A percentile compares a stretch with the other conserved stretches of the same genome.
These are phyloP conservation scores for Rafetus swinhoei DNA, from an alignment of 2,113 vertebrate species.

Conservation along the genomic window DNA sequence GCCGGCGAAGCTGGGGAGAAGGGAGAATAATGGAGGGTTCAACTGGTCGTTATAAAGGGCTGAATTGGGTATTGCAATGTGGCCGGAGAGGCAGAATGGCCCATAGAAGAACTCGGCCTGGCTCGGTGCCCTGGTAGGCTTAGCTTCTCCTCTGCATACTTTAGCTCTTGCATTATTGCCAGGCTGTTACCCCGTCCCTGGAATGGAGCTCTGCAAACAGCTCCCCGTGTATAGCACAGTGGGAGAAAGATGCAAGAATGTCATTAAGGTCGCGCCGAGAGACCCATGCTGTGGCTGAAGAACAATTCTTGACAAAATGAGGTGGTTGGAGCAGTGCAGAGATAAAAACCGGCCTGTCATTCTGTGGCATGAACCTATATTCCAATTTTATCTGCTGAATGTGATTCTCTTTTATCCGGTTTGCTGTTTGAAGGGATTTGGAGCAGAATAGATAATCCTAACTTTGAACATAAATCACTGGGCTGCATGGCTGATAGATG, in stretches of 20 bases:
- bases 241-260: neutral
- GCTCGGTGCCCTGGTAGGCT: rapidly evolving
- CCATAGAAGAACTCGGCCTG: neutral
- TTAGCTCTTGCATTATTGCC: neutral
- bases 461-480: conserved; percentile 94
- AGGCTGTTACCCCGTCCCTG: neutral
- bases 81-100: neutral
- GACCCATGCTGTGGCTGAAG: conserved; percentile 41
- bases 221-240: rapidly evolving
- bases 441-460: conserved; percentile 92
- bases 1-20: rapidly evolving
- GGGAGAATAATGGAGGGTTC: rapidly evolving
- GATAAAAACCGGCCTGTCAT: conserved; percentile 77
- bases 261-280: neutral
- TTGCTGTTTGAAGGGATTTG: conserved; percentile 97
- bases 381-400: conserved; percentile 85
- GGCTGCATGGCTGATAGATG: conserved; percentile 84
- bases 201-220: neutral
- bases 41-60: rapidly evolving
- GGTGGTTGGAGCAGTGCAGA: conserved; percentile 63
- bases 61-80: rapidly evolving
- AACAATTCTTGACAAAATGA: conserved; percentile 77
- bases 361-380: conserved; percentile 71
- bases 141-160: neutral
- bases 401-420: conserved; percentile 84